Evolutionary conservation across 2,888 invertebrate species (phyloP), one percentile per base, ranked within the genome.

Genomic region (Protonemura montana): DNA sequence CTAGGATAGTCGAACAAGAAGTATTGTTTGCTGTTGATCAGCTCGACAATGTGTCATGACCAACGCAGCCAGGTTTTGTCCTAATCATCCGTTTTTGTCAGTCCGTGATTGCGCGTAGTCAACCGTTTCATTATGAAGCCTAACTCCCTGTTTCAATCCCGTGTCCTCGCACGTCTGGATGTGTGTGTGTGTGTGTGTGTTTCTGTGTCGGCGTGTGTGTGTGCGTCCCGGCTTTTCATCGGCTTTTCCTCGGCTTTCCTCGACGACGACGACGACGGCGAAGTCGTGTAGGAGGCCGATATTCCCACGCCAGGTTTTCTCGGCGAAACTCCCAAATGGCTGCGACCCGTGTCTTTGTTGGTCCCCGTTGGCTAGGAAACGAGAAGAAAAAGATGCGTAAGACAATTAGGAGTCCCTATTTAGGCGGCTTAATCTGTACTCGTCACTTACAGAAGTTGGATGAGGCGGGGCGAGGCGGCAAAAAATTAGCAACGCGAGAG

Each of bases 401-500:
- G 84, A 84, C 84, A 84, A 83, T 83, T 83, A 41, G 83, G 84
- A 27, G 76, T 42, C 27, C 59, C 59, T 84, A 41, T 59, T 76
- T 84, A 59, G 26, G 59, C 59, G 28, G 26, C 84, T 27, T 28
- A 84, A 84, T 84, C 84, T 84, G 84, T 84, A 59, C 84, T 76
- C 84, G 84, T 84, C 84, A 84, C 84, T 84, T 84, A 59, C 84
- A 84, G 28, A 29, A 76, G 59, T 26, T 28, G 84, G 29, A 84
- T 84, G 59, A 84, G 84, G 84, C 26, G 76, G 84, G 42, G 35
- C 35, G 29, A n/a, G 26, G 41, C 25, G 10, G 28, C 10, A 84
- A 84, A 84, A 84, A 84, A 84, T 84, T 84, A 84, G 84, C 59
- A 84, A 84, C 84, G 84, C 76, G 3, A 26, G 76, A 30, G 76